A percentile compares a stretch with the other conserved stretches of the same genome.
Conservation (phyloP, 2,888 invertebrate genomes). For the Caenorhabditis sulstoni region DNA sequence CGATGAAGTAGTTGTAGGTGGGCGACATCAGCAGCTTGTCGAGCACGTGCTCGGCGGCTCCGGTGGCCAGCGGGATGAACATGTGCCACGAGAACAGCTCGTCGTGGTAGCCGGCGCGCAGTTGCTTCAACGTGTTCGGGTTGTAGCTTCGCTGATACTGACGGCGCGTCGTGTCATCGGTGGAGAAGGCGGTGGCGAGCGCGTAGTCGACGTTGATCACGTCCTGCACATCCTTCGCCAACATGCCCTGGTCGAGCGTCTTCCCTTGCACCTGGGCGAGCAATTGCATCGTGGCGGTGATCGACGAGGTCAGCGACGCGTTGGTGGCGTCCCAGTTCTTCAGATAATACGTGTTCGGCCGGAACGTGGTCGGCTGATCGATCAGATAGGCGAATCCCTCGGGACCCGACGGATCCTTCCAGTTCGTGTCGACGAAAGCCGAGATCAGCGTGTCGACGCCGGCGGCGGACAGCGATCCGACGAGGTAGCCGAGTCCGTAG, state of each 20-base stretch:
- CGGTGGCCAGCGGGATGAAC: slow-evolving; percentile 58
- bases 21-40: slow-evolving; percentile 36
- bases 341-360: slow-evolving; percentile 64
- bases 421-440: slow-evolving; percentile 72
- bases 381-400: slow-evolving; percentile 71
- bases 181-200: slow-evolving; percentile 70
- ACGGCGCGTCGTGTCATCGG: slow-evolving; percentile 71
- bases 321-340: slow-evolving; percentile 65
- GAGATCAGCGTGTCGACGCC: slow-evolving; percentile 64
- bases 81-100: slow-evolving; percentile 60
- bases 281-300: slow-evolving; percentile 53
- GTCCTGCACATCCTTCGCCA: slow-evolving; percentile 61
- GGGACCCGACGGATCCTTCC: slow-evolving; percentile 72
- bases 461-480: slow-evolving; percentile 49
- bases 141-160: slow-evolving; percentile 72
- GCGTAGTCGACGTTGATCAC: slow-evolving; percentile 72
- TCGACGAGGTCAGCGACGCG: slow-evolving; percentile 14
- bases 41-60: slow-evolving; percentile 41
- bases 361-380: slow-evolving; percentile 73
- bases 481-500: slow-evolving; percentile 54
- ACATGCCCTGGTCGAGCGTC: slow-evolving; percentile 50
- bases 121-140: slow-evolving; percentile 61
- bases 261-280: slow-evolving; percentile 59
- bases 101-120: slow-evolving; percentile 26
- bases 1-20: slow-evolving; percentile 53